Evolutionary conservation across 2,113 vertebrate species (phyloP).

Genomic region (Hippolais icterina): DNA sequence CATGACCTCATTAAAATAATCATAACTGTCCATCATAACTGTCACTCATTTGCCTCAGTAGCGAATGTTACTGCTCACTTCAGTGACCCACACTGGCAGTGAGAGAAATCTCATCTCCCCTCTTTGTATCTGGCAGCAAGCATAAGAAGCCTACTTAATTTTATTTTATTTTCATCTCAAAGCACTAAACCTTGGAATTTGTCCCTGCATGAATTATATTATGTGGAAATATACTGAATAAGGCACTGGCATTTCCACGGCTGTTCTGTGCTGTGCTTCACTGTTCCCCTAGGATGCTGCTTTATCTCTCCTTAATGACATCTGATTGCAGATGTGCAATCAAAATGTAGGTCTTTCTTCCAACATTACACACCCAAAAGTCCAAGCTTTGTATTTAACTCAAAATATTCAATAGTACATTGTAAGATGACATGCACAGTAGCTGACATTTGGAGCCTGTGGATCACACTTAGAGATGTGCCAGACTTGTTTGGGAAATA

Average conservation of each 20-base stretch:
- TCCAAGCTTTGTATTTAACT: background rate
- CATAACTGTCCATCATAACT: background rate
- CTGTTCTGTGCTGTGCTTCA: background rate
- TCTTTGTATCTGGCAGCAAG: background rate
- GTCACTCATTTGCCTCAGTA: background rate
- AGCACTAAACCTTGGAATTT: background rate
- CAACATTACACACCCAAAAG: background rate
- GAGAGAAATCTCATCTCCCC: background rate
- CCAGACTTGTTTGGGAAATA: background rate
- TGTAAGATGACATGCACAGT: background rate
- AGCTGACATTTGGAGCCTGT: background rate
- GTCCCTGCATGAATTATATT: background rate
- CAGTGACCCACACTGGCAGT: background rate
- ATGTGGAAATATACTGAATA: background rate
- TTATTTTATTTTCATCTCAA: background rate
- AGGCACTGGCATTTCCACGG: background rate
- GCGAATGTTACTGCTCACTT: background rate
- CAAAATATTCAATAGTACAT: background rate
- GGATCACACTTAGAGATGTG: background rate
- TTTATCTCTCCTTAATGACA: background rate
- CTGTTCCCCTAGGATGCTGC: background rate
- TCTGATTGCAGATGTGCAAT: background rate
- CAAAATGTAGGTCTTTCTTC: background rate
- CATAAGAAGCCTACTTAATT: background rate
- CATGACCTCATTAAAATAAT: background rate